Evolutionary conservation across 2,797 vertebrate species (phyloP).

Genomic region (Acanthis flammea): DNA sequence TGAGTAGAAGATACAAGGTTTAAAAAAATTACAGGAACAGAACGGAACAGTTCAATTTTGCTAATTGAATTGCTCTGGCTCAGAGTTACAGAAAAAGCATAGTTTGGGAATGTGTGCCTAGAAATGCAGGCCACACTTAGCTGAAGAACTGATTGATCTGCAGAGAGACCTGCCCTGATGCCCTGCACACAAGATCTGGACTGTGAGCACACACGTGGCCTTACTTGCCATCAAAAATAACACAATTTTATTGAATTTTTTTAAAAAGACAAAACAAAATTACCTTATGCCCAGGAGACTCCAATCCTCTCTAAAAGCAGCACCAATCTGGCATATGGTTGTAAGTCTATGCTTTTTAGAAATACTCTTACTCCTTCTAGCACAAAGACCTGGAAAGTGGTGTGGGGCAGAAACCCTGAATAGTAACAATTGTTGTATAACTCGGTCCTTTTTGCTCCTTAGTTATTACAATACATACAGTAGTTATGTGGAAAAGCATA

Average conservation of each 20-base stretch:
- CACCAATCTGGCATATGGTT: not conserved
- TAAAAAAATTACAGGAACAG: rapidly evolving
- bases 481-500: not conserved
- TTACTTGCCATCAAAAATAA: not conserved
- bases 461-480: not conserved
- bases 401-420: not conserved
- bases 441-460: not conserved
- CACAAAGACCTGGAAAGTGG: not conserved
- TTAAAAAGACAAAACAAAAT: not conserved
- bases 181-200: not conserved
- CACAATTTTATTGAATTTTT: not conserved
- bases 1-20: not conserved
- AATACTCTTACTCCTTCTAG: not conserved
- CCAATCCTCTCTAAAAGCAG: not conserved
- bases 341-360: not conserved
- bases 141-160: not conserved
- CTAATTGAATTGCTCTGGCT: not conserved
- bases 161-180: not conserved
- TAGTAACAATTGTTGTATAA: not conserved
- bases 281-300: not conserved
- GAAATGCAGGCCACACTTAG: not conserved
- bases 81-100: not conserved
- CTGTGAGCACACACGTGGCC: not conserved
- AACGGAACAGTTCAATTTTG: not conserved
- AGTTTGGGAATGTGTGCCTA: not conserved